Conservation (phyloP, 2,113 vertebrate species). For the Leptocoma aspasia region DNA sequence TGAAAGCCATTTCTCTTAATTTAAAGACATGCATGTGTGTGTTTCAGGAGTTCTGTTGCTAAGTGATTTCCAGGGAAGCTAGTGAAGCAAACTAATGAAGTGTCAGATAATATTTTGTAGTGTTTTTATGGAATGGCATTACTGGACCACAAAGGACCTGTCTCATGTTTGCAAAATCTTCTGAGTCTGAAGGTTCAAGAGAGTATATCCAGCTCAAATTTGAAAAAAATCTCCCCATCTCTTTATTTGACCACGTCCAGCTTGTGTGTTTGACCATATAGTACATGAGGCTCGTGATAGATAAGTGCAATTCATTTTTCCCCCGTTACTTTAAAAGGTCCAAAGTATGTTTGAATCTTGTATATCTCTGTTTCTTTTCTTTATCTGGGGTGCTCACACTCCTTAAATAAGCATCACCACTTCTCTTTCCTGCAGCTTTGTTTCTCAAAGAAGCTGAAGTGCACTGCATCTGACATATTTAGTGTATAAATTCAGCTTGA, state of each 20-base stretch:
- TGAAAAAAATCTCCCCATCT: not conserved
- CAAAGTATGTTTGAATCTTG: not conserved
- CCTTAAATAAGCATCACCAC: not conserved
- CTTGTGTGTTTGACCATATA: not conserved
- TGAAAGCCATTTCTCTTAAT: slow-evolving; percentile 37
- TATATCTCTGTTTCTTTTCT: not conserved
- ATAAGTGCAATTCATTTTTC: not conserved
- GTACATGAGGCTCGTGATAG: not conserved
- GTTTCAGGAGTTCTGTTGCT: slow-evolving; percentile 51
- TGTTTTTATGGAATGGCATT: not conserved
- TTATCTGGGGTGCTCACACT: not conserved
- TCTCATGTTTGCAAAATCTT: not conserved
- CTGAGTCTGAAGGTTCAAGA: not conserved
- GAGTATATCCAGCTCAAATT: not conserved
- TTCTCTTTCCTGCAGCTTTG: not conserved
- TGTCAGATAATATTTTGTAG: slow-evolving; percentile 26
- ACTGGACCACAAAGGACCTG: not conserved
- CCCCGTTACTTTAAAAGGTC: not conserved
- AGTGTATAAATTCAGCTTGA: not conserved
- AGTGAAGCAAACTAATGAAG: slow-evolving; percentile 32
- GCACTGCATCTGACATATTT: not conserved
- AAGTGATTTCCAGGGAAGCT: slow-evolving; percentile 54
- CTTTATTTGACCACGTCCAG: not conserved
- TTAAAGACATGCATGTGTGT: slow-evolving; percentile 23
- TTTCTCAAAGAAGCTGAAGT: not conserved